phyloP scores from a whole-genome alignment of 1,140 invertebrate species.

The Palaemon carinicauda region DNA sequence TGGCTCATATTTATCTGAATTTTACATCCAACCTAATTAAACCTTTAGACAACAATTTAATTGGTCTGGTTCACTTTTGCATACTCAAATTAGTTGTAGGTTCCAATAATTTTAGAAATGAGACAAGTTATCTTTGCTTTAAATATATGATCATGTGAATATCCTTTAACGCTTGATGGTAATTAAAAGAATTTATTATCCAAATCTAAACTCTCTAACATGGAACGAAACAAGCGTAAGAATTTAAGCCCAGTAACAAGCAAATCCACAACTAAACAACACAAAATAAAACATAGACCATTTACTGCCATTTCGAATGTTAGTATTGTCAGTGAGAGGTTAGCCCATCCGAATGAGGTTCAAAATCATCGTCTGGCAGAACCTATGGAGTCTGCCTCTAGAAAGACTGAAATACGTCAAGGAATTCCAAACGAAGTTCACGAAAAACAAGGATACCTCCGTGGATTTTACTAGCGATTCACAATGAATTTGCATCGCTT shows the following conservation, averaged over 20 bases:
- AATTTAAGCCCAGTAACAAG: background rate
- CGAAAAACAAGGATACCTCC: too few species aligned
- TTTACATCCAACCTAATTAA: background rate
- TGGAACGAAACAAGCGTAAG: constrained; percentile 3
- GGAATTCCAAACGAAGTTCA: too few species aligned
- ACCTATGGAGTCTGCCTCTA: background rate
- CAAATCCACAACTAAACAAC: background rate
- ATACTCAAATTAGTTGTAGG: background rate
- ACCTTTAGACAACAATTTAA: background rate
- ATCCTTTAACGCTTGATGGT: background rate
- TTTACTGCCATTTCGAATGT: background rate
- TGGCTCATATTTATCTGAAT: too few species aligned
- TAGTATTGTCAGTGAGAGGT: background rate
- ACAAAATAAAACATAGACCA: background rate
- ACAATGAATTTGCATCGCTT: too few species aligned
- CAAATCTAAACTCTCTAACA: background rate
- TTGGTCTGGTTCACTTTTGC: too few species aligned
- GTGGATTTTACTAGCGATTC: too few species aligned
- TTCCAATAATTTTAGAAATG: background rate
- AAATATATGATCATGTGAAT: background rate
- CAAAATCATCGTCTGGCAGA: too few species aligned
- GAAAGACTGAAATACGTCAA: background rate
- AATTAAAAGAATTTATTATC: background rate
- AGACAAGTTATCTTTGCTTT: background rate
- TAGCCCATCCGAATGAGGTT: background rate